A percentile compares a stretch with the other conserved stretches of the same genome.
phyloP scores from a whole-genome alignment of 2,888 invertebrate species.

The Venusia cambrica region DNA sequence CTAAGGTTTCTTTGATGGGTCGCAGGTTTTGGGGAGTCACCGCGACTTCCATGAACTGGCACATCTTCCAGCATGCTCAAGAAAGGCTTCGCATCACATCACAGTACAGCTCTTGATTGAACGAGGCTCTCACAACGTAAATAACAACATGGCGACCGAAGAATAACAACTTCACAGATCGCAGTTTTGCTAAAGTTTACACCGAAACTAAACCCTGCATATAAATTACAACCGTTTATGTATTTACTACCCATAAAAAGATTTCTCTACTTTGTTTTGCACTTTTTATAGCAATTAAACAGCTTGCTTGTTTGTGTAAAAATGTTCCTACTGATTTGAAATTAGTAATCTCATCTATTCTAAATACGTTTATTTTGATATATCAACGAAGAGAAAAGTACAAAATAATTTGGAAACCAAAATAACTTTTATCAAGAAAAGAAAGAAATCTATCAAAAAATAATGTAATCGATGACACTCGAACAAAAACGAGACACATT shows the following conservation, averaged over 20 bases:
- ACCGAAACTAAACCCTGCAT: slow-evolving; percentile 30
- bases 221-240: slow-evolving; percentile 26
- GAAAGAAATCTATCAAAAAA: slow-evolving; percentile 54
- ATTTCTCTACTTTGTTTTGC: slow-evolving; percentile 8
- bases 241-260: slow-evolving; percentile 20
- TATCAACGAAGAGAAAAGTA: slow-evolving; percentile 5
- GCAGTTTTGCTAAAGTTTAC: slow-evolving; percentile 20
- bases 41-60: slow-evolving; percentile 72
- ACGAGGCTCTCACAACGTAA: slow-evolving; percentile 63
- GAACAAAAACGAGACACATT: slow-evolving; percentile 51
- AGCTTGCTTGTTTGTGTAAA: slow-evolving; percentile 11
- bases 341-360: too few relatives aligned
- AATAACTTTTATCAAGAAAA: slow-evolving; percentile 34
- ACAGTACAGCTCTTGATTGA: slow-evolving; percentile 55
- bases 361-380: slow-evolving; percentile 13
- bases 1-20: slow-evolving; percentile 93
- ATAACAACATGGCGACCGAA: slow-evolving; percentile 76
- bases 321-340: too few relatives aligned
- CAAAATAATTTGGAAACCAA: slow-evolving; percentile 12
- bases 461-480: slow-evolving; percentile 60
- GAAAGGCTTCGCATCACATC: slow-evolving; percentile 55
- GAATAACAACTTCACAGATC: slow-evolving; percentile 33
- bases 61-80: slow-evolving; percentile 80
- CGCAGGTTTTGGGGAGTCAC: slow-evolving; percentile 64
- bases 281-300: slow-evolving; percentile 6